Percentiles rank a stretch among this genome's conserved stretches.
phyloP scores from a whole-genome alignment of 2,113 vertebrate species.

The Galeopterus variegatus region DNA sequence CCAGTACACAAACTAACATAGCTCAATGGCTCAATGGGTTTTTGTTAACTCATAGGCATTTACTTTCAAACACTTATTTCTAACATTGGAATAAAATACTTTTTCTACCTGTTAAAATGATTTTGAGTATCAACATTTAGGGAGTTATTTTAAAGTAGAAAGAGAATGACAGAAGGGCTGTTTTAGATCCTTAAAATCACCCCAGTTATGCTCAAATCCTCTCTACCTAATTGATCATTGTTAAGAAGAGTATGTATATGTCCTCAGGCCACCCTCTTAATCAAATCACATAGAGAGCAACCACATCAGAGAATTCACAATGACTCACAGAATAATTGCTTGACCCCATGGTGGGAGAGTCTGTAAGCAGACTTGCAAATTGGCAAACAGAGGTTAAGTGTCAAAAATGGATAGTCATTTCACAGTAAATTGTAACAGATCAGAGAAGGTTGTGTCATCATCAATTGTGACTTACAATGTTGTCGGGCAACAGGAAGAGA shows the following conservation, averaged over 20 bases:
- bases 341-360: constrained; percentile 33
- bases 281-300: constrained; percentile 40
- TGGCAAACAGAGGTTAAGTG: constrained; percentile 41
- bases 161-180: not conserved
- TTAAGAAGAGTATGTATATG: not conserved
- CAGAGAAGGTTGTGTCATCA: not conserved
- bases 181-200: not conserved
- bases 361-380: constrained; percentile 60
- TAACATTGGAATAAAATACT: not conserved
- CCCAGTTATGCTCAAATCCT: not conserved
- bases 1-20: not conserved
- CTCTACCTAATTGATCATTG: constrained; percentile 38
- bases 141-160: not conserved
- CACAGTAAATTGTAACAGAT: constrained; percentile 36
- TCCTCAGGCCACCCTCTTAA: constrained; percentile 20
- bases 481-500: not conserved
- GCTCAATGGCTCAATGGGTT: not conserved
- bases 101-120: not conserved
- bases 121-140: not conserved
- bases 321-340: constrained; percentile 46
- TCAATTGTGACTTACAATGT: not conserved
- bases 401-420: constrained; percentile 47
- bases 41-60: not conserved
- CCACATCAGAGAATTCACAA: constrained; percentile 33
- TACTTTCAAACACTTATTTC: not conserved